Evolutionary conservation across 1,140 invertebrate species (phyloP).

Genomic region (Atta cephalotes): DNA sequence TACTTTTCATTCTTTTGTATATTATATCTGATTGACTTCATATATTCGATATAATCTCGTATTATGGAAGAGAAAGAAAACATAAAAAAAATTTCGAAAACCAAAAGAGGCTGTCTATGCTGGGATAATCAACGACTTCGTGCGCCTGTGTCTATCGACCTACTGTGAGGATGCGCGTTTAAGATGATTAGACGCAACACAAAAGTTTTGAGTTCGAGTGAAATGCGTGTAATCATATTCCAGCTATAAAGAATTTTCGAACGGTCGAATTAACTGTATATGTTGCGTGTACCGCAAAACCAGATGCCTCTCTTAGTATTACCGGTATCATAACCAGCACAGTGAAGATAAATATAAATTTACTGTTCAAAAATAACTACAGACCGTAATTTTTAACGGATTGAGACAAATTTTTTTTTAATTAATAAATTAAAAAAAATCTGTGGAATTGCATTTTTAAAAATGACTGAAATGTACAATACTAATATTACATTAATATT

Average conservation of each 20-base stretch:
- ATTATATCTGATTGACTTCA: background rate
- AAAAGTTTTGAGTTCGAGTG: constrained; percentile 45
- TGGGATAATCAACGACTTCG: constrained; percentile 35
- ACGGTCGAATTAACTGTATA: constrained; percentile 56
- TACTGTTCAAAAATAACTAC: too few relatives aligned
- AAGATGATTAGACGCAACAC: constrained; percentile 30
- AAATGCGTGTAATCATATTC: constrained; percentile 45
- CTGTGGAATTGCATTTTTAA: too few relatives aligned
- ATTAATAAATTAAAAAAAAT: too few relatives aligned
- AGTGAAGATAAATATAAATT: too few relatives aligned
- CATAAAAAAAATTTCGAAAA: background rate
- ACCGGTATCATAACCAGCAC: constrained; percentile 26
- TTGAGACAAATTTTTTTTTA: too few relatives aligned
- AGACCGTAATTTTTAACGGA: too few relatives aligned
- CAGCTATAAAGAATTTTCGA: constrained; percentile 36
- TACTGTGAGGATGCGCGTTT: constrained; percentile 2
- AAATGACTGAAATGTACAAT: too few relatives aligned
- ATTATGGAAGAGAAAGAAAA: background rate
- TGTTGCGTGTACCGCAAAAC: constrained; percentile 33
- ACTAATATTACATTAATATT: too few relatives aligned
- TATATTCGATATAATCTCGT: background rate
- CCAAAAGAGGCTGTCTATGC: background rate
- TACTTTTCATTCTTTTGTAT: background rate
- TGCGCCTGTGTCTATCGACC: background rate
- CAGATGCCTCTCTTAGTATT: constrained; percentile 55